Percentiles rank a stretch among this genome's conserved stretches.
Conservation (phyloP, 92 coral and sea anemone genomes). For the Zoanthus sansibaricus region DNA sequence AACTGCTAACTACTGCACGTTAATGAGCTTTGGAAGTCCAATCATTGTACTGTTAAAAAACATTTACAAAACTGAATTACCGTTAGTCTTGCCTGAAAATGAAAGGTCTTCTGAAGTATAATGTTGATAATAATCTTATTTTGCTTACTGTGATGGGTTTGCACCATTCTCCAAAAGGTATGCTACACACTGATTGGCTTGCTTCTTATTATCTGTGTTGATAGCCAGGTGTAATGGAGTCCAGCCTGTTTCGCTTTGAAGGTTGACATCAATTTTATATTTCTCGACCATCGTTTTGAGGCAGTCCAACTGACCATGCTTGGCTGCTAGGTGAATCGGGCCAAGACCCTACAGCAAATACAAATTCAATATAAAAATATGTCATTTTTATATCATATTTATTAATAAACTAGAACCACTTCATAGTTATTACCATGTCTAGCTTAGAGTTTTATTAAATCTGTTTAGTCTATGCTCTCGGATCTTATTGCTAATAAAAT, state of each 20-base stretch:
- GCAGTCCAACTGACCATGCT: conserved; percentile 93
- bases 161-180: conserved; percentile 90
- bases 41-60: too few species aligned
- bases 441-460: too few species aligned
- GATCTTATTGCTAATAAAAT: too few species aligned
- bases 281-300: conserved; percentile 80
- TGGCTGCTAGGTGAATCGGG: conserved; percentile 94
- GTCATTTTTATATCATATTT: not conserved
- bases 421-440: too few species aligned
- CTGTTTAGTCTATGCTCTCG: too few species aligned
- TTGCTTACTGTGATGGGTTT: conserved; percentile 89
- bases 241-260: conserved; percentile 94
- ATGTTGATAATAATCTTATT: too few species aligned
- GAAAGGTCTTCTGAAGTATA: too few species aligned
- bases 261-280: conserved; percentile 83
- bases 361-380: not conserved
- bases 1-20: too few species aligned
- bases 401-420: too few species aligned
- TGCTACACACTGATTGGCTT: conserved; percentile 77
- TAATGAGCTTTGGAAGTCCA: too few species aligned
- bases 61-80: too few species aligned
- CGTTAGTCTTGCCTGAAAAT: too few species aligned
- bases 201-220: conserved; percentile 72
- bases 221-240: conserved; percentile 93
- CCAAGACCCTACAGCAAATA: conserved; percentile 75